A percentile compares a stretch with the other conserved stretches of the same genome.
These are phyloP conservation scores for Acomys russatus DNA, from an alignment of 2,797 vertebrate species.

Conservation along the genomic window DNA sequence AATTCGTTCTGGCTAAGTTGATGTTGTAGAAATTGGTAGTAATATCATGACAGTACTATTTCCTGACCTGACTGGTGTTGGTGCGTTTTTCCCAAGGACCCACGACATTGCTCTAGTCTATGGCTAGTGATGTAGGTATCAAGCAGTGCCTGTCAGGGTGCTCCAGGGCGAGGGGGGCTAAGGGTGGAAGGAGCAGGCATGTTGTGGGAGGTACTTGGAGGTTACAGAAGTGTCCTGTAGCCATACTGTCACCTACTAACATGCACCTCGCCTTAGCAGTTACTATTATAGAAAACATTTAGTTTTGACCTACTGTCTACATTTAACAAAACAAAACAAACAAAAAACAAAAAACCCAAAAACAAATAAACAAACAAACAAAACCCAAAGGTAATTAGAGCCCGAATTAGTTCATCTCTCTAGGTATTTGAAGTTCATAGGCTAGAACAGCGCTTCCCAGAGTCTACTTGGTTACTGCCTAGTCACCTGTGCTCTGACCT, in stretches of 20 bases:
- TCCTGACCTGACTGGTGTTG: not conserved
- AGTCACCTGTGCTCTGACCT: not conserved
- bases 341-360: too few relatives aligned
- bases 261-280: constrained; percentile 28
- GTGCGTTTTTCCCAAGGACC: not conserved
- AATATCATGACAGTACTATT: not conserved
- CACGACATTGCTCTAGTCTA: not conserved
- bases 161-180: not conserved
- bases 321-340: constrained; percentile 64
- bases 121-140: constrained; percentile 6
- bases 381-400: constrained; percentile 18
- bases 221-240: not conserved
- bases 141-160: not conserved
- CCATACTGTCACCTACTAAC: not conserved
- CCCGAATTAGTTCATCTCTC: constrained; percentile 27
- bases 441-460: constrained; percentile 21
- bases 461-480: not conserved
- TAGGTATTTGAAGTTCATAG: constrained; percentile 52
- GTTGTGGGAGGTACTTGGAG: constrained; percentile 5
- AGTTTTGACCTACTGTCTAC: constrained; percentile 23
- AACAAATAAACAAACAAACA: too few relatives aligned
- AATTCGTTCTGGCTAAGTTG: constrained; percentile 57
- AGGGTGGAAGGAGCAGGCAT: not conserved
- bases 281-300: not conserved
- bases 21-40: constrained; percentile 26